Conservation (phyloP, 2,888 invertebrate species). For the Hesperia comma region DNA sequence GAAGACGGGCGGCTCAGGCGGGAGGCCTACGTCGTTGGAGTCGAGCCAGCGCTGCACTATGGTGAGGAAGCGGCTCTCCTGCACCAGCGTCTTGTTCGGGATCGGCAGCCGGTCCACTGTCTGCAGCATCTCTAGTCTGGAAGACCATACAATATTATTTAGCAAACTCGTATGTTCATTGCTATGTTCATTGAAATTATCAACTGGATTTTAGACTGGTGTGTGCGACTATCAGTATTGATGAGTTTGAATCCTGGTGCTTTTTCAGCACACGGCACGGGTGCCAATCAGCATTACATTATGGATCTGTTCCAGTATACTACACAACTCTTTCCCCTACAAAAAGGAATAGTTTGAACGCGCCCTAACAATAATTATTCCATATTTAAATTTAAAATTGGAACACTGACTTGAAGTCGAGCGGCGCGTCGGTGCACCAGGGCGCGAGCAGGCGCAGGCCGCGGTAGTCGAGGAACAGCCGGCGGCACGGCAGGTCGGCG, state of each 20-base stretch:
- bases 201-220: no score
- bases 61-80: conserved; percentile 94
- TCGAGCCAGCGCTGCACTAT: conserved; percentile 94
- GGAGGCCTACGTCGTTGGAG: conserved; percentile 55
- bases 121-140: conserved; percentile 89
- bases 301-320: no score
- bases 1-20: conserved; percentile 56
- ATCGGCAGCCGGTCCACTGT: conserved; percentile 94
- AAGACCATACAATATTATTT: neutral
- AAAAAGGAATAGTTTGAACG: no score
- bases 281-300: no score
- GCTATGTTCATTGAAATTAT: no score
- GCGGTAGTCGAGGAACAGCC: conserved; percentile 96
- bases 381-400: no score
- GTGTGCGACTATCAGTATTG: no score
- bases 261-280: no score
- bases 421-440: conserved; percentile 93
- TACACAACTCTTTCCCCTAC: no score
- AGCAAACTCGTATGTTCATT: no score
- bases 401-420: conserved; percentile 72
- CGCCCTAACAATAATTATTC: no score
- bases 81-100: conserved; percentile 95
- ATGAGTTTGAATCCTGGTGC: no score
- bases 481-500: conserved; percentile 91
- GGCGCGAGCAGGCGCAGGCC: conserved; percentile 95